phyloP scores from a whole-genome alignment of 2,888 invertebrate species.

The Euplexia lucipara region DNA sequence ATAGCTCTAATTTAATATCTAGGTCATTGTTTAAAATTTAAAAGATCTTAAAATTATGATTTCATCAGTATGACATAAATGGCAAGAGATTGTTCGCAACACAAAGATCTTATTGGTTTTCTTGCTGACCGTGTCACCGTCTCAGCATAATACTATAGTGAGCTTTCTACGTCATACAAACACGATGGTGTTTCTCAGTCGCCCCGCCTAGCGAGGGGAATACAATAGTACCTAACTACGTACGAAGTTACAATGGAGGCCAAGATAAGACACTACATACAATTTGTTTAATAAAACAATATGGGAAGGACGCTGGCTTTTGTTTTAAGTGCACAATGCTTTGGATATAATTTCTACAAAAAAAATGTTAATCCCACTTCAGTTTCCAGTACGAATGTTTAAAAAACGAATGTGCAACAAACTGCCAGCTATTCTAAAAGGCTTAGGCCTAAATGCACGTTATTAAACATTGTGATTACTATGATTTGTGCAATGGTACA shows the following conservation, averaged over 20 bases:
- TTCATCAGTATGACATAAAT: background rate
- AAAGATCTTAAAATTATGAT: background rate
- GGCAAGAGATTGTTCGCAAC: background rate
- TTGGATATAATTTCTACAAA: background rate
- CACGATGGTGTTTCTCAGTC: constrained; percentile 77
- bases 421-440: background rate
- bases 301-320: constrained; percentile 14
- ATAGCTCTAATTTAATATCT: too few relatives aligned
- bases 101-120: background rate
- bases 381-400: background rate
- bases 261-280: constrained; percentile 64
- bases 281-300: constrained; percentile 33
- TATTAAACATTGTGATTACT: background rate
- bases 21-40: too few relatives aligned
- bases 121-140: background rate
- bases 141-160: constrained; percentile 55
- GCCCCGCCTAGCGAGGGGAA: constrained; percentile 75
- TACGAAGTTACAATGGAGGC: constrained; percentile 67
- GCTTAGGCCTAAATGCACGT: constrained; percentile 23
- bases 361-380: background rate
- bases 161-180: constrained; percentile 73
- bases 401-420: background rate
- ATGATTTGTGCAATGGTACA: background rate
- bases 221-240: constrained; percentile 65
- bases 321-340: constrained; percentile 16